Evolutionary conservation across 2,113 vertebrate genomes (phyloP), one percentile per base, ranked within the genome.

Genomic region (Verasper variegatus): DNA sequence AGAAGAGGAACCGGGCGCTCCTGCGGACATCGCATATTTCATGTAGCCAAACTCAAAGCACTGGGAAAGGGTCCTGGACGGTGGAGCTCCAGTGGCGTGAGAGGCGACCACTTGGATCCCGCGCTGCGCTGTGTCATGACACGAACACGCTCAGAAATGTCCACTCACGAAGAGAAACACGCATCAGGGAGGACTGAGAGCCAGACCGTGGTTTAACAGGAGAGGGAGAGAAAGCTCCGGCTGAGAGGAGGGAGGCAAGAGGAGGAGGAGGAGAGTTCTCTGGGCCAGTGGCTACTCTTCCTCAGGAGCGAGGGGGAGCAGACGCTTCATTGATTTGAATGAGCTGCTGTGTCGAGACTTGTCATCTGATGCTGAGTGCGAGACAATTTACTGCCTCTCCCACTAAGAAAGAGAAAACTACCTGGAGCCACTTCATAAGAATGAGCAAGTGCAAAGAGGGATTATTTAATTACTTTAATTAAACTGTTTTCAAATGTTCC

Each of bases 21-120:
- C 93, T 71, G 94, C 72, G 86, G 89, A 88, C 94, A 95, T 94
- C 82, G 93, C 97, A 98, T 98, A 94, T 91, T 97, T 96, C 92
- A 91, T 88, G 86, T 80, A 82, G 79, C 61, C 84, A 68, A 75
- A 84, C 74, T 76, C 63, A 54, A 71, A 67, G 37, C 66, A 17
- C 64, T 55, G 81, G 55, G 58, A 76, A 90, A 83, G 76, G 80
- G 68, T 84, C 67, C 27, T 58, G 76, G 68, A 17, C 23, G 80
- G 57, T 52, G 81, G 86, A 59, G 77, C 59, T 57, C 67, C 61
- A 35, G 78, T 64, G 76, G 81, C 55, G 58, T 85, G 61, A 76
- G 47, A 74, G 73, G 69, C 74, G 80, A 86, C 89, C 88, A 80
- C 87, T 87, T 71, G 26, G 85, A 84, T 84, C 66, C 62, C 67